phyloP scores from a whole-genome alignment of 2,797 vertebrate species.

The Myripristis jacobus region DNA sequence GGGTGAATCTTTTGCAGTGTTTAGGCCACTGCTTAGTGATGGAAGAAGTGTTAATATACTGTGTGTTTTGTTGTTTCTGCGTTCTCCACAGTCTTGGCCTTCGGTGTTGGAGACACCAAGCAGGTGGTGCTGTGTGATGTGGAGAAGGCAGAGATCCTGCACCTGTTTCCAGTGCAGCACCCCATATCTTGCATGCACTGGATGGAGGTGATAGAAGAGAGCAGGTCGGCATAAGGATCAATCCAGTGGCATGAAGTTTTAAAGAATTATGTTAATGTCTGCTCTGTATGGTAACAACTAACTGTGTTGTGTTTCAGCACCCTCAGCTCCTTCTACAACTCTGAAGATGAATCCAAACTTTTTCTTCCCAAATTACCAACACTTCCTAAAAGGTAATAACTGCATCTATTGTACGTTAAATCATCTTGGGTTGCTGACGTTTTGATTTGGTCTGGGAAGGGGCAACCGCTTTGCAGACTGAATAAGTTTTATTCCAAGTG shows the following conservation, averaged over 20 bases:
- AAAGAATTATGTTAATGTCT: neutral
- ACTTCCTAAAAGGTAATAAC: constrained; percentile 93
- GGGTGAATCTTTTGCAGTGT: neutral
- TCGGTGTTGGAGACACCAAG: constrained; percentile 94
- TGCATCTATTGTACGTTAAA: neutral
- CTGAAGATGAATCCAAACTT: constrained; percentile 94
- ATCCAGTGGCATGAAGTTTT: neutral
- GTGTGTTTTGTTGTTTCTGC: constrained; percentile 24
- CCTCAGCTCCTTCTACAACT: constrained; percentile 91
- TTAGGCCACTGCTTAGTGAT: neutral
- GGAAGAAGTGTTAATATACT: neutral
- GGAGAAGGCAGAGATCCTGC: constrained; percentile 97
- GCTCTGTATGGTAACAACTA: neutral
- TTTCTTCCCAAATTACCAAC: constrained; percentile 95
- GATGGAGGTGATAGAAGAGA: constrained; percentile 98
- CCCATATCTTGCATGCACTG: constrained; percentile 95
- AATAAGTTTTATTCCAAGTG: constrained; percentile 20
- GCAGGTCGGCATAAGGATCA: constrained; percentile 81
- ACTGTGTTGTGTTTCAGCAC: constrained; percentile 82
- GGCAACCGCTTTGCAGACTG: neutral
- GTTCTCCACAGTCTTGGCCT: constrained; percentile 90
- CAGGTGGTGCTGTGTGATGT: constrained; percentile 95
- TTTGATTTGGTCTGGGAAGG: too few species aligned
- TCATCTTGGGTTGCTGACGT: neutral
- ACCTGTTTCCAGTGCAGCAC: constrained; percentile 89